Base-by-base conservation (phyloP, 2,797 vertebrate genomes). In the Hippopotamyrus pictus region DNA sequence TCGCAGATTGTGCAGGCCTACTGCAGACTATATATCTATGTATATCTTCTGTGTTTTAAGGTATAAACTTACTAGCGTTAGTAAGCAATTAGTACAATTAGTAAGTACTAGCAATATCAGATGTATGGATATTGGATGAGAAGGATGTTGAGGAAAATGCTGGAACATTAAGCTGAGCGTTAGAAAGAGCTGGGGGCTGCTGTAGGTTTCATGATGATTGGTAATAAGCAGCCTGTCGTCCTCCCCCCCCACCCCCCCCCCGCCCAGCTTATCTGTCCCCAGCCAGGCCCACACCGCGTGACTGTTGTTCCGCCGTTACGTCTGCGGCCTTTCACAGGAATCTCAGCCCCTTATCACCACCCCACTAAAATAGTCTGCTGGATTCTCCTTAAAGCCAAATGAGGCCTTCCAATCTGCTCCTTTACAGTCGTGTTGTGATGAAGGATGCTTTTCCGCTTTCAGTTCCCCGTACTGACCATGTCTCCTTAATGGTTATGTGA, bases 261-360 rank as follows among this genome's bases (percentile, higher is more conserved):
- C 44, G 33, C 1, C 69, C 62, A 0, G 79, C 89, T 89, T 89
- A 89, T 89, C 89, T 88, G 53, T 59, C 59, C 79, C 41, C 86
- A 59, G 37, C 53, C 89, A 89, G 89, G 86, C 86, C 87, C 50
- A 29, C 86, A 19, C 3, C 65, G 5, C 12, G 19, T 54, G 84
- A 50, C 89, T 73, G 44, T 2, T 19, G 33, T 48, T 79, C 50
- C 41, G 41, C 25, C 22, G 51, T 59, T 25, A 53, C 69, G 25
- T 50, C 76, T 41, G 89, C 76, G 2, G 33, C 33, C 69, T 41
- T 76, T 76, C 37, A 76, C 37, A 37, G 14, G 29, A 41, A 76
- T 37, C 48, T 86, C n/a, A 53, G n/a, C 83, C 88, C 7, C 62
- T 33, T 69, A 69, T 69, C 62, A 33, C 22, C 33, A 0, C 5